Conservation (phyloP, 2,797 vertebrate species). For the Huso huso region DNA sequence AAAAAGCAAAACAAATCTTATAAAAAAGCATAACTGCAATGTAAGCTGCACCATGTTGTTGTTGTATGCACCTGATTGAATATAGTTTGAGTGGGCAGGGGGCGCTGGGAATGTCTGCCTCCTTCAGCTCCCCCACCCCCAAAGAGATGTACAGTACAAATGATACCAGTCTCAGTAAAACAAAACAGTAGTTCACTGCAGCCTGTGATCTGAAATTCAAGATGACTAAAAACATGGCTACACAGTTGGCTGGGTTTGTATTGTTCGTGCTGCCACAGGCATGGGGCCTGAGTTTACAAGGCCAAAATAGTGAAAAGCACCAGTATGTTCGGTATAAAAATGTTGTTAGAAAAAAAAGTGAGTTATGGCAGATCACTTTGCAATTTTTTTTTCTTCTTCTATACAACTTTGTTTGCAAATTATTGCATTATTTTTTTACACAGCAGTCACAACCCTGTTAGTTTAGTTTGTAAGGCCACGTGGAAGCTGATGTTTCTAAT, state of each 20-base stretch:
- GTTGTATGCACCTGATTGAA: conserved; percentile 68
- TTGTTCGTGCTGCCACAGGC: conserved; percentile 59
- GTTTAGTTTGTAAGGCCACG: conserved; percentile 71
- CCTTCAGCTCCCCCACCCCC: conserved; percentile 30
- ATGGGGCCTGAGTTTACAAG: conserved; percentile 50
- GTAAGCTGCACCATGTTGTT: conserved; percentile 69
- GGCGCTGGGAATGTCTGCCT: conserved; percentile 36
- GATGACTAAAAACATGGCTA: conserved; percentile 71
- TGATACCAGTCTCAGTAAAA: conserved; percentile 55
- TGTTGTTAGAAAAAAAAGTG: conserved; percentile 51
- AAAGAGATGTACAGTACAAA: conserved; percentile 69
- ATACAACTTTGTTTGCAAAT: conserved; percentile 8
- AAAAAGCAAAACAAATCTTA: conserved; percentile 68
- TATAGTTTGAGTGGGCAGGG: conserved; percentile 40
- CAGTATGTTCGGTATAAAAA: conserved; percentile 71
- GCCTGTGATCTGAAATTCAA: conserved; percentile 58
- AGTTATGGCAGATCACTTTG: conserved; percentile 33
- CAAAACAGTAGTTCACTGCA: conserved; percentile 62
- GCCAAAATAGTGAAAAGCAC: conserved; percentile 76
- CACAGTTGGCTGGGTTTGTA: conserved; percentile 63
- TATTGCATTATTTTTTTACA: conserved; percentile 9
- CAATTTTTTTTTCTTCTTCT: conserved; percentile 23
- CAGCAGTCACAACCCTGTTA: conserved; percentile 45
- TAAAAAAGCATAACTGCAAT: conserved; percentile 73
- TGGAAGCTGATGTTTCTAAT: conserved; percentile 79